These are phyloP conservation scores for Trichopoda pennipes DNA, from an alignment of 2,888 invertebrate genomes.

Conservation along the genomic window DNA sequence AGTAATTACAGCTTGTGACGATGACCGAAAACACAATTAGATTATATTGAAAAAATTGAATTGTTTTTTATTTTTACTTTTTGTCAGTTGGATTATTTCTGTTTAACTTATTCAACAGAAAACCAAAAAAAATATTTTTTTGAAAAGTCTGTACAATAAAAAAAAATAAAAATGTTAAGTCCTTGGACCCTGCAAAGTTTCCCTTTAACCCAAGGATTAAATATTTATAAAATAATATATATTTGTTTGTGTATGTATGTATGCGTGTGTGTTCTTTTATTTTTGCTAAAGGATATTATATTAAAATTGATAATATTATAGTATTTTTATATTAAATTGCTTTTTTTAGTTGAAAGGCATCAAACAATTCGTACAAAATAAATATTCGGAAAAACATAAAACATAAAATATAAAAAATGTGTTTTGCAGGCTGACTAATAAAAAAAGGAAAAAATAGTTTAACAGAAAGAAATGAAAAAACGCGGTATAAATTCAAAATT, in stretches of 20 bases:
- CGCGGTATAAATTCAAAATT: too few relatives aligned
- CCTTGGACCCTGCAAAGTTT: conserved; percentile 1
- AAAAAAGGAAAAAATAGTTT: too few relatives aligned
- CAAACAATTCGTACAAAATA: too few relatives aligned
- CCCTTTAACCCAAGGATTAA: neutral
- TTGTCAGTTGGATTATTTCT: neutral
- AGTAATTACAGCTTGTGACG: conserved; percentile 15
- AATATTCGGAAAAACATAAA: too few relatives aligned
- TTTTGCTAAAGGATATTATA: neutral
- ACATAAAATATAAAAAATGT: too few relatives aligned
- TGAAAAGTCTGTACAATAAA: neutral
- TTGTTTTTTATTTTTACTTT: neutral
- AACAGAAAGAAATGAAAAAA: too few relatives aligned
- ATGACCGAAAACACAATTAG: neutral
- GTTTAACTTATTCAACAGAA: neutral
- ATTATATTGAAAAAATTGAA: neutral
- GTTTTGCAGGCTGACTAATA: too few relatives aligned
- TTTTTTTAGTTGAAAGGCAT: too few relatives aligned
- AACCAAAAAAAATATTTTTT: neutral
- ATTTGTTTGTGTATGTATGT: too few relatives aligned
- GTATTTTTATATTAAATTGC: neutral
- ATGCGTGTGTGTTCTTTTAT: neutral
- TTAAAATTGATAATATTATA: conserved; percentile 11
- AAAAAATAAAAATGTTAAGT: conserved; percentile 8
- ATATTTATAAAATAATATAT: too few relatives aligned